phyloP scores from a whole-genome alignment of 2,888 invertebrate genomes.

The Melikaiella ostensackeni region DNA sequence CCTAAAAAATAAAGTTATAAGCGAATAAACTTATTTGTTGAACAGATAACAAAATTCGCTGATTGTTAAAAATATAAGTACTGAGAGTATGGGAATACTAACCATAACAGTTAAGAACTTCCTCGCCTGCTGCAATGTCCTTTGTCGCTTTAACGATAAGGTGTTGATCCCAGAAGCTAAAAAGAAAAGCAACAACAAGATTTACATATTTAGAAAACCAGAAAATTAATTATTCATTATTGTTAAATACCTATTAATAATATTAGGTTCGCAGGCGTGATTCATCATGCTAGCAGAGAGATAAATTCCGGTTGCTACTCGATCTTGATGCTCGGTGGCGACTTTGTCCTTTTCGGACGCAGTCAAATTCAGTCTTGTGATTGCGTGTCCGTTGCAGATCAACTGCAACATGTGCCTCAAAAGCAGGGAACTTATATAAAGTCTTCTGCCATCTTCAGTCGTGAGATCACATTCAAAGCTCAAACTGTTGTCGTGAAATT shows the following conservation, averaged over 20 bases:
- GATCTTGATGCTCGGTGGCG: constrained; percentile 72
- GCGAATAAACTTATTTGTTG: neutral
- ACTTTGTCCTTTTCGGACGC: constrained; percentile 57
- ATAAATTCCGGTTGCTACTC: constrained; percentile 89
- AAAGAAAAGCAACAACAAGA: constrained; percentile 58
- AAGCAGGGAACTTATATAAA: constrained; percentile 83
- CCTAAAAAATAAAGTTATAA: constrained; percentile 72
- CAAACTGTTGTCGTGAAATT: constrained; percentile 60
- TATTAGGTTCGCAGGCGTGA: constrained; percentile 93
- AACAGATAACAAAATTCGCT: neutral
- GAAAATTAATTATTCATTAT: constrained; percentile 9
- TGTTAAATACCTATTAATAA: constrained; percentile 82
- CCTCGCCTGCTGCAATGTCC: constrained; percentile 82
- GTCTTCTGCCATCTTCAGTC: constrained; percentile 61
- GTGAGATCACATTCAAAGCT: constrained; percentile 60
- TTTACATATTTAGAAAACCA: neutral
- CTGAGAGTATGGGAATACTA: constrained; percentile 47
- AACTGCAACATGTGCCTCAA: constrained; percentile 89
- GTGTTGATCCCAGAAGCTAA: constrained; percentile 84
- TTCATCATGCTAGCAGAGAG: constrained; percentile 94
- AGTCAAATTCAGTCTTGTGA: constrained; percentile 74
- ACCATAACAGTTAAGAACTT: constrained; percentile 93
- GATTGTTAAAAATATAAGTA: constrained; percentile 8
- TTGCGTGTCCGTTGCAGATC: constrained; percentile 88
- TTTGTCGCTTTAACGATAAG: constrained; percentile 85